Percentiles rank a stretch among this genome's conserved stretches.
phyloP scores from a whole-genome alignment of 2,113 vertebrate genomes.

The Oryzias melastigma region DNA sequence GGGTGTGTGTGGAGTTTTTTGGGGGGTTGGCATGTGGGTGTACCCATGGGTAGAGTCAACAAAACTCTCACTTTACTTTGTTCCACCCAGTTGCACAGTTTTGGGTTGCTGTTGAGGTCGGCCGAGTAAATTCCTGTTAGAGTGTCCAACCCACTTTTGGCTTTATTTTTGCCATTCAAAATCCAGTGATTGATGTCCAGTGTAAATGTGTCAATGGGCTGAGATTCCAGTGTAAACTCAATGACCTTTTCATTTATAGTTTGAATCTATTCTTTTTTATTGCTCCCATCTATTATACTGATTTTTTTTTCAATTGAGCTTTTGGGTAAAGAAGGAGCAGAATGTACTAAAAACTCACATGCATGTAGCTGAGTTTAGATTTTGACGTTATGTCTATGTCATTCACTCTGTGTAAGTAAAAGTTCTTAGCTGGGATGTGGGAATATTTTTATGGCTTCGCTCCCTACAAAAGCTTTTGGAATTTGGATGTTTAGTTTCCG shows the following conservation, averaged over 20 bases:
- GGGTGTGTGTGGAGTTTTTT: no score
- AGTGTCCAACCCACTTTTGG: no score
- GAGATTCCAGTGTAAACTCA: not conserved
- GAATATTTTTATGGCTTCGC: constrained; percentile 22
- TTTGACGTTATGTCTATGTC: not conserved
- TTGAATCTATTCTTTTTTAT: not conserved
- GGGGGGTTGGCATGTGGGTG: no score
- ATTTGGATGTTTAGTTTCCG: not conserved
- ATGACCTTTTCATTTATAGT: not conserved
- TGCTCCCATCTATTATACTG: not conserved
- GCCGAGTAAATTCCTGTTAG: no score
- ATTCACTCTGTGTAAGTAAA: not conserved
- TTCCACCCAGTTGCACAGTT: no score
- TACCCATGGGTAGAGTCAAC: no score
- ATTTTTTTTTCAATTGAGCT: not conserved
- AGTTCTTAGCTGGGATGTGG: constrained; percentile 1
- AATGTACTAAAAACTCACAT: not conserved
- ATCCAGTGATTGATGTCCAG: no score
- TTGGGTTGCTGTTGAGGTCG: no score
- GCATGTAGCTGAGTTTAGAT: not conserved
- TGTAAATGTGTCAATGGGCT: no score
- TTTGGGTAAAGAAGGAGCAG: not conserved
- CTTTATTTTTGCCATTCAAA: no score
- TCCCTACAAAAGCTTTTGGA: not conserved
- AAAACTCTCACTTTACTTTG: no score